Base-by-base conservation (phyloP, 2,888 invertebrate genomes). In the Hipparchia semele region DNA sequence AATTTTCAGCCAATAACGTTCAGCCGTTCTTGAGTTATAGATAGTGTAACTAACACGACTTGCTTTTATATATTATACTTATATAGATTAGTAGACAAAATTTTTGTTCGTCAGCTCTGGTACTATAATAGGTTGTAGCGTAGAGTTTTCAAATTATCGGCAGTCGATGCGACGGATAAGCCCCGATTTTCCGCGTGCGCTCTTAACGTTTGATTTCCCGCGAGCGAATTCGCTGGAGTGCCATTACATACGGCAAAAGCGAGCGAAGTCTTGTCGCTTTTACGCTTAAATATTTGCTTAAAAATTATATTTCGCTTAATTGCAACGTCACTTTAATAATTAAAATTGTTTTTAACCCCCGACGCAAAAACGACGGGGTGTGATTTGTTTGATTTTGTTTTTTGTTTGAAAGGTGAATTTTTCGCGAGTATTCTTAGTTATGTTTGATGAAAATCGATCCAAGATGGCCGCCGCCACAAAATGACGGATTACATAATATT, bases 181-280 rank as follows among this genome's bases (percentile, higher is more conserved):
- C 23, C 33, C 51, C 23, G n/a, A 68, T 58, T 72, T 68, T 68
- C 45, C 67, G 58, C 33, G 9, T 7, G 53, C 45, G 49, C 70
- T 64, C 60, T 70, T 58, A 45, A 58, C 56, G 33, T 61, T 23
- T 70, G 73, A 70, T 73, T 73, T 70, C 73, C 70, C 70, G 6
- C n/a, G 73, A 67, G 67, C 54, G n/a, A 56, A 12, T 66, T 46
- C 39, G 33, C 53, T 66, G 46, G 53, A 68, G 68, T 49, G 23
- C 51, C 23, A 53, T 56, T 45, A 54, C 10, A 68, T 51, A 39
- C 23, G 13, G 54, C 56, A 62, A 56, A 39, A 3, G 8, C 33
- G 56, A 56, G n/a, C 56, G 39, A 13, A 46, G 58, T 68, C n/a
- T 53, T 54, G 49, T 62, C 46, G 49, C 9, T 49, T 49, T 46